Conservation (phyloP, 2,888 invertebrate species). For the Mythimna albipuncta region DNA sequence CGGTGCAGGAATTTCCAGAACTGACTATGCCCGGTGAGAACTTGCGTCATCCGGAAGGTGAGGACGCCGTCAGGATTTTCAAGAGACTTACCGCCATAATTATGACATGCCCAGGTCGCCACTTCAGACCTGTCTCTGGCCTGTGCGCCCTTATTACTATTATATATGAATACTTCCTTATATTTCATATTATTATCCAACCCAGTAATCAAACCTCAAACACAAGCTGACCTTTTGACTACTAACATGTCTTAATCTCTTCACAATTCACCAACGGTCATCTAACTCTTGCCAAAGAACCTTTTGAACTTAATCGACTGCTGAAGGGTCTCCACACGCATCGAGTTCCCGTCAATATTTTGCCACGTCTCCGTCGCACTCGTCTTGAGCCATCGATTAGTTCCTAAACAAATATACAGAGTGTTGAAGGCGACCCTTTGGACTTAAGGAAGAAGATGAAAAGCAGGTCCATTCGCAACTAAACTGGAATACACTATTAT, state of each 20-base stretch:
- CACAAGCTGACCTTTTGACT: background rate
- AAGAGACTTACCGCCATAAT: no score
- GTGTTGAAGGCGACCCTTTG: constrained; percentile 35
- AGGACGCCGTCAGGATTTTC: no score
- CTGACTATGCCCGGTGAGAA: no score
- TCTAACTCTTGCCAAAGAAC: constrained; percentile 19
- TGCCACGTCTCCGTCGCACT: constrained; percentile 42
- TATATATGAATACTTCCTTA: no score
- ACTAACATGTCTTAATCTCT: background rate
- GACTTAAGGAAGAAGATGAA: background rate
- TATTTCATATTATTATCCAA: background rate
- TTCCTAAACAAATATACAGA: constrained; percentile 60
- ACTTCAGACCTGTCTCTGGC: no score
- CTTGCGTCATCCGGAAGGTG: no score
- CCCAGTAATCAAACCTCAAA: background rate
- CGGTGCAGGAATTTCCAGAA: no score
- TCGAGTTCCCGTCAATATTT: constrained; percentile 52
- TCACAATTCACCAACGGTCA: background rate
- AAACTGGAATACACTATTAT: background rate
- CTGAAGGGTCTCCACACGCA: constrained; percentile 35
- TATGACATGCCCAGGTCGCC: no score
- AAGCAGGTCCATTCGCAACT: constrained; percentile 2
- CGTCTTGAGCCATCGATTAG: constrained; percentile 62
- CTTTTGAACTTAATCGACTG: constrained; percentile 35
- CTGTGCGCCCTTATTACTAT: background rate